Percentiles rank a stretch among this genome's conserved stretches.
phyloP scores from a whole-genome alignment of 1,140 invertebrate genomes.

The Aradophagus sp. region DNA sequence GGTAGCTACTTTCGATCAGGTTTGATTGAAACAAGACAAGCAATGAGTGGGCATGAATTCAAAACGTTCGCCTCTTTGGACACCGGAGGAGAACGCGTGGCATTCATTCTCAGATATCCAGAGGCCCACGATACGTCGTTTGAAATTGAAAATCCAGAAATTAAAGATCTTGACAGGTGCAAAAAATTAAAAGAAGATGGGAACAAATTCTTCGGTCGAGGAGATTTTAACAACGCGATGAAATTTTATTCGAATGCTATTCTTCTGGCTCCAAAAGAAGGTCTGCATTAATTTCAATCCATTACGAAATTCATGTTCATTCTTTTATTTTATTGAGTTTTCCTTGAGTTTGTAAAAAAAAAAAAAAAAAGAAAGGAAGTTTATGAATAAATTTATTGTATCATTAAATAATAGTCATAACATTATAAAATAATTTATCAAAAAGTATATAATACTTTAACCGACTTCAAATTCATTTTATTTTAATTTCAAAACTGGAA shows the following conservation, averaged over 20 bases:
- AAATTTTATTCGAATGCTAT: conserved; percentile 84
- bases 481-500: no score
- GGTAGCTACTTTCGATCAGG: conserved; percentile 65
- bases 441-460: no score
- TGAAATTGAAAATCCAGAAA: conserved; percentile 58
- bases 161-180: conserved; percentile 80
- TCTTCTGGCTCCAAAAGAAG: conserved; percentile 78
- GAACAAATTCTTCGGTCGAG: conserved; percentile 85
- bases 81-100: conserved; percentile 59
- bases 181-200: conserved; percentile 82
- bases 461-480: no score
- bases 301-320: neutral
- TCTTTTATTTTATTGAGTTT: neutral
- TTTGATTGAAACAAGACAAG: conserved; percentile 60
- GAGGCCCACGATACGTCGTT: conserved; percentile 61
- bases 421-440: no score
- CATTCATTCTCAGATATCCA: conserved; percentile 64
- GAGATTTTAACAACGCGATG: conserved; percentile 84
- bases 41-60: conserved; percentile 57
- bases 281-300: conserved; percentile 67
- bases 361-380: no score
- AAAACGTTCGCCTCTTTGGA: conserved; percentile 60
- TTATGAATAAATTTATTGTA: no score
- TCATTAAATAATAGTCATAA: neutral
- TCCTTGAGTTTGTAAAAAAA: no score